Evolutionary conservation across 2,888 invertebrate genomes (phyloP), one percentile per base, ranked within the genome.

Genomic region (Calliopum simillimum): DNA sequence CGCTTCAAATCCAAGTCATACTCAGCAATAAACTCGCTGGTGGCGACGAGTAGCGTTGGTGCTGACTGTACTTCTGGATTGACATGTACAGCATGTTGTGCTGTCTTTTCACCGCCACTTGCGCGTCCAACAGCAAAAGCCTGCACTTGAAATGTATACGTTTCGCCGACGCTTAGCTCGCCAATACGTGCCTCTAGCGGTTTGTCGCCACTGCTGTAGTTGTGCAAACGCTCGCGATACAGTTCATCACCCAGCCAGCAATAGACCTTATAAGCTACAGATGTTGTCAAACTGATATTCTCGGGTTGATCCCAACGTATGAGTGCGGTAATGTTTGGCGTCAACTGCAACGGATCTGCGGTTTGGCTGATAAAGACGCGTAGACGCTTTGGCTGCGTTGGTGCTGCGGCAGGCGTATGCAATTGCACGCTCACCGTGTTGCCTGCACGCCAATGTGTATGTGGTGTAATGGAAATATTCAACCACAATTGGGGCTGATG

Each of bases 381-480:
- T 0, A 94, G 89, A 67, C 90, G 89, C 0, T 88, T 87, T 0
- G 97, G 97, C 25, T 90, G 90, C 2, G 91, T 90, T 0, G 97
- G 97, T 23, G 91, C 90, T 12, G 94, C 93, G 73, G 94, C 91
- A 0, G 97, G 97, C 0, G 96, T 94, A 78, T 89, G 89, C 0
- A 94, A 81, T n/a, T 87, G 86, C 0, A 89, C 88, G 0, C 89
- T 87, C 0, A 91, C 89, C 19, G 90, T 89, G 2, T 89, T 87
- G 0, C 94, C 92, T 3, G 91, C 90, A 16, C 93, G 94, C 96
- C 97, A 97, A 78, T 92, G 92, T 0, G 96, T 95, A 81, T 92
- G 93, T 1, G 96, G 93, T 46, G 93, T 90, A 4, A 97, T 89
- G 2, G 92, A 90, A 21, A 95, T 90, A 69, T 91, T 90, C 68